A percentile compares a stretch with the other conserved stretches of the same genome.
phyloP scores from a whole-genome alignment of 2,797 vertebrate species.

The Phataginus tricuspis region DNA sequence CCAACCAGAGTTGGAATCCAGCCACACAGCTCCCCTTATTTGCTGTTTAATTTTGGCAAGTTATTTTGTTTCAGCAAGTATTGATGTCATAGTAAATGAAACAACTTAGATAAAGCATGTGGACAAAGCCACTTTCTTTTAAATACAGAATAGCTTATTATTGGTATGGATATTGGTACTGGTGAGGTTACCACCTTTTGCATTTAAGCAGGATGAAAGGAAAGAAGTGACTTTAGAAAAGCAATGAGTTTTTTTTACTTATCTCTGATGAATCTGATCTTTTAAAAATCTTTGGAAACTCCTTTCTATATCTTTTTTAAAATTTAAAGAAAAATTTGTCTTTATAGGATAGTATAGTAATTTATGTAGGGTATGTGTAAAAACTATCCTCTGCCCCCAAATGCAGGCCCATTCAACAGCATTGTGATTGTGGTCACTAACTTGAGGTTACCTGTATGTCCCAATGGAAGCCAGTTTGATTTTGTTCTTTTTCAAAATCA shows the following conservation, averaged over 20 bases:
- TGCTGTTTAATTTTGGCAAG: not conserved
- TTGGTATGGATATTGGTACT: not conserved
- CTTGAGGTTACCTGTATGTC: not conserved
- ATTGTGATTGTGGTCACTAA: not conserved
- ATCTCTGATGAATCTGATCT: not conserved
- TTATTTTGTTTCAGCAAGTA: constrained; percentile 26
- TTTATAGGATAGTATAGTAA: not conserved
- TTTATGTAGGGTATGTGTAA: not conserved
- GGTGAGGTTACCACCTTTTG: constrained; percentile 76
- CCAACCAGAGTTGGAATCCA: not conserved
- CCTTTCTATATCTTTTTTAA: not conserved
- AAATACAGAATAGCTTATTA: not conserved
- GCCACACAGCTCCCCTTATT: not conserved
- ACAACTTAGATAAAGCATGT: not conserved
- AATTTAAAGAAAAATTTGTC: not conserved
- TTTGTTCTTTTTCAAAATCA: constrained; percentile 48
- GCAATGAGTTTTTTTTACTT: not conserved
- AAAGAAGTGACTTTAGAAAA: not conserved
- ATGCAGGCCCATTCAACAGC: not conserved
- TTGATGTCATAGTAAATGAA: not conserved
- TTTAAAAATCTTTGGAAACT: not conserved
- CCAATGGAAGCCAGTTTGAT: constrained; percentile 4
- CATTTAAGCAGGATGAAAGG: constrained; percentile 87
- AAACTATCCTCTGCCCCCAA: not conserved
- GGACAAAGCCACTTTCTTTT: not conserved